Base-by-base conservation (phyloP, 2,113 vertebrate genomes). In the Phrynosoma platyrhinos region DNA sequence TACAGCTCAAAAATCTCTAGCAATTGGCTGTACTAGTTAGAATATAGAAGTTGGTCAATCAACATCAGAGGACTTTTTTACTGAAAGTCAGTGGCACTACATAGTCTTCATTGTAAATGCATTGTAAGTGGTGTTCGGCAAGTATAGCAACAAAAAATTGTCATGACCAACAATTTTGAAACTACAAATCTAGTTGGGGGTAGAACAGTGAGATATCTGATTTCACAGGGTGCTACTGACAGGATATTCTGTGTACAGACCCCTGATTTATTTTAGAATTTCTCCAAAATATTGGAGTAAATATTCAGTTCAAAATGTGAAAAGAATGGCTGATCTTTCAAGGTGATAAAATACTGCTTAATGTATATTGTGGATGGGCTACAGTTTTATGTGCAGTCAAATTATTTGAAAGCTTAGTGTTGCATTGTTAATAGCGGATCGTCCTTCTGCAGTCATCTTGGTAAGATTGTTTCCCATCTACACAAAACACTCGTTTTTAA, bases 251-350 rank as follows among this genome's bases (percentile, higher is more conserved):
- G 47, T 47, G 5, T 47, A 47, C 47, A 47, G 7, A 47, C 47
- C 47, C 47, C 1, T 62, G 27, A 42, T 7, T n/a, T 82, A 23
- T 84, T 87, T 5, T 66, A 62, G 25, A 75, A 90, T 88, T 47
- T 90, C 7, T 88, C 74, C 36, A 85, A 64, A 87, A 91, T 36
- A 77, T 52, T 68, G 27, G 77, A 47, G 71, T 0, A 80, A 64
- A 79, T n/a, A 32, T 92, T 90, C 47, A 80, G 75, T 92, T 90
- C 47, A 82, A 79, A 58, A 4, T 8, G n/a, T 25, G 72, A 18
- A 36, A 69, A 76, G 55, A 69, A 53, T 78, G 58, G 2, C 14
- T 64, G 32, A 14, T 53, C 1, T 36, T 84, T 89, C 40, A 64
- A 36, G 78, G 66, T 82, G 47, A 81, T 86, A 64, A 8, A 0